A percentile compares a stretch with the other conserved stretches of the same genome.
phyloP scores from a whole-genome alignment of 2,797 vertebrate genomes.

The Coilia nasus region DNA sequence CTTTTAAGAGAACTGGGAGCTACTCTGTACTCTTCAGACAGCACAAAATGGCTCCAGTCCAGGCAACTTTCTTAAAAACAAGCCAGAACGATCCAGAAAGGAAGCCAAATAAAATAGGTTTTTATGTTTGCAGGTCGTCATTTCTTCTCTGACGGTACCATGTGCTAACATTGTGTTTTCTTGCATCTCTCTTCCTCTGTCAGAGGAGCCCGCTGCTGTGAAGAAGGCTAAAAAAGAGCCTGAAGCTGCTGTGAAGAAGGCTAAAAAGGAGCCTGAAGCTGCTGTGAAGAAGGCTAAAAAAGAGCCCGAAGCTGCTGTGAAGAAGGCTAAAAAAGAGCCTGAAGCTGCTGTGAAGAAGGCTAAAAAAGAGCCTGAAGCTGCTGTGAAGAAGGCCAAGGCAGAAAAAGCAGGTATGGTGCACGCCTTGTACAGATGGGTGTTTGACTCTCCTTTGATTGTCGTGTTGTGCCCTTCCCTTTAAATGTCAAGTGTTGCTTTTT shows the following conservation, averaged over 20 bases:
- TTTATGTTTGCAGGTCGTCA: not conserved
- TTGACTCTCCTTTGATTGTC: not conserved
- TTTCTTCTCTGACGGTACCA: not conserved
- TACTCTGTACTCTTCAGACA: not conserved
- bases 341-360: not conserved
- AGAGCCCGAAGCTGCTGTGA: conserved; percentile 27
- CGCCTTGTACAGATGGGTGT: not conserved
- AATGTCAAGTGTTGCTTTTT: not conserved
- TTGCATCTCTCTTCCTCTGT: conserved; percentile 15
- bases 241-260: conserved; percentile 27
- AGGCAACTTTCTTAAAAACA: not conserved
- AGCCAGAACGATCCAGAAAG: not conserved
- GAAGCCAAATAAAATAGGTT: not conserved
- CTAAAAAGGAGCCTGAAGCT: too few relatives aligned
- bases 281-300: not conserved
- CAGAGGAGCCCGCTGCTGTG: not conserved
- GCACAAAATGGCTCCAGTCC: not conserved
- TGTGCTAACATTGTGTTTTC: not conserved
- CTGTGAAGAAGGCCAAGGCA: conserved; percentile 32
- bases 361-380: conserved; percentile 11
- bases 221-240: conserved; percentile 2
- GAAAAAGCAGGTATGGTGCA: conserved; percentile 49
- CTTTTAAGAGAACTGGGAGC: not conserved
- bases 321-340: conserved; percentile 33
- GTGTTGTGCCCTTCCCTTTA: not conserved